A percentile compares a stretch with the other conserved stretches of the same genome.
Conservation (phyloP, 2,113 vertebrate genomes). For the Atlantisia rogersi region DNA sequence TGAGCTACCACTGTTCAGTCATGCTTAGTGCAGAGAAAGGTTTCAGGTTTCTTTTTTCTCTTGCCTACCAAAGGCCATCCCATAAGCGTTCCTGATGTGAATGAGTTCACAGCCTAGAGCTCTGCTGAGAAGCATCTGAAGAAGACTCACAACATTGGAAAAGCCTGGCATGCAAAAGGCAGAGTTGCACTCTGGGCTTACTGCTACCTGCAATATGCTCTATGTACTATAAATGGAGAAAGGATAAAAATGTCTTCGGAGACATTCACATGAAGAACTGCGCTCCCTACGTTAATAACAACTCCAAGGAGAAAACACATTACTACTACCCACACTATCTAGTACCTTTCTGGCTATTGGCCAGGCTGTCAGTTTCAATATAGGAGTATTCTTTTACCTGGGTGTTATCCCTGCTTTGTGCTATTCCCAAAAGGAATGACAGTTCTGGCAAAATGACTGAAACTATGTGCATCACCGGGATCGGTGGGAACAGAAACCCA, state of each 20-base stretch:
- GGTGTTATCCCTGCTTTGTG: background rate
- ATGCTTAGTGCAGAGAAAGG: rapidly evolving
- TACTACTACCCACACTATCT: background rate
- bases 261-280: background rate
- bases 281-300: background rate
- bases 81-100: background rate
- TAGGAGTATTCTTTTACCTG: background rate
- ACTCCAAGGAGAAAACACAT: background rate
- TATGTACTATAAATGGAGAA: background rate
- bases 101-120: background rate
- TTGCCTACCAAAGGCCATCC: rapidly evolving
- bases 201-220: background rate
- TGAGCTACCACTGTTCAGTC: background rate
- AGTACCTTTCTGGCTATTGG: background rate
- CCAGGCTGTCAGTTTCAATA: background rate
- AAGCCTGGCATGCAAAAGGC: background rate
- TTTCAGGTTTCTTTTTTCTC: background rate
- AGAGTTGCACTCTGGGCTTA: background rate
- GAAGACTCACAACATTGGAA: background rate
- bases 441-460: background rate
- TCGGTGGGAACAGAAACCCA: background rate
- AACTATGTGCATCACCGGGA: background rate
- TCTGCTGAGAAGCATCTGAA: background rate
- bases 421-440: background rate
- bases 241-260: background rate